Conservation (phyloP, 1,140 invertebrate species). For the Acyrthosiphon pisum region DNA sequence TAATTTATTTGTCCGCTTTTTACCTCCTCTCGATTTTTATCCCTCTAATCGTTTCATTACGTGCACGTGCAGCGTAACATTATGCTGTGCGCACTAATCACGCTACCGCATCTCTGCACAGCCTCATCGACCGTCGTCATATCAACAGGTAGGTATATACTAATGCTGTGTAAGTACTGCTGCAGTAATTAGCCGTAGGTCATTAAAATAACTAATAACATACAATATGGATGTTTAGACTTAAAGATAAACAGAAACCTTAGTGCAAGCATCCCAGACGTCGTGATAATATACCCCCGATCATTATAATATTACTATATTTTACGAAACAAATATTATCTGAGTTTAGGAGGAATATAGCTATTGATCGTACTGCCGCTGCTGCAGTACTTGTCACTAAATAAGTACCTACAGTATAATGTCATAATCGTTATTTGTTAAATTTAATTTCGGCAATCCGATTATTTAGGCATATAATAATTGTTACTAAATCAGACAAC, state of each 20-base stretch:
- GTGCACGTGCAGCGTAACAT: background rate
- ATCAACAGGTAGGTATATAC: background rate
- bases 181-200: background rate
- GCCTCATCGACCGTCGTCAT: too few relatives aligned
- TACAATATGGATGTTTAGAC: background rate
- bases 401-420: background rate
- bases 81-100: background rate
- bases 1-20: slow-evolving; percentile 4
- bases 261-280: background rate
- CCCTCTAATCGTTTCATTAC: slow-evolving; percentile 30
- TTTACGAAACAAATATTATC: background rate
- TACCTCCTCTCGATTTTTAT: background rate
- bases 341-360: background rate
- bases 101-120: slow-evolving; percentile 33
- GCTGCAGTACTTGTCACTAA: background rate
- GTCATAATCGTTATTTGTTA: background rate
- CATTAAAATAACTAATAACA: slow-evolving; percentile 28
- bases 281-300: background rate
- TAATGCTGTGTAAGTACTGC: background rate
- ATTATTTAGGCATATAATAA: background rate
- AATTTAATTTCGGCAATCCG: background rate
- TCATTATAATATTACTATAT: background rate
- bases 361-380: background rate
- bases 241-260: background rate
- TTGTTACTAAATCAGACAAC: background rate